Conservation (phyloP, 2,113 vertebrate genomes). For the Chiloscyllium plagiosum region DNA sequence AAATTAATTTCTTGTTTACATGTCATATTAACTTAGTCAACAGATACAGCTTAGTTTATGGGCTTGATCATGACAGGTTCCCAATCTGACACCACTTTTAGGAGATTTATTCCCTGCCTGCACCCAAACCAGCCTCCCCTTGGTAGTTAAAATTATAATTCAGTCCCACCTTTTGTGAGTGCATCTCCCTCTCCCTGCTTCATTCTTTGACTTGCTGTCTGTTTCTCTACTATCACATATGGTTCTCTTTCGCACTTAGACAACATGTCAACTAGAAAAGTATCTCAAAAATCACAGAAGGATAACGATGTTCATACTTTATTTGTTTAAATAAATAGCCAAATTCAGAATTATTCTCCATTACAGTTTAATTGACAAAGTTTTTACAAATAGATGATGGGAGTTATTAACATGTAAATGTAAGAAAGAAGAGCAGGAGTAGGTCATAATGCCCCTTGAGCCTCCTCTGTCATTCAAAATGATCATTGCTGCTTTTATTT, state of each 20-base stretch:
- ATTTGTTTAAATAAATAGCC: background rate
- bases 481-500: too few species aligned
- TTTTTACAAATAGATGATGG: background rate
- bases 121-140: too few species aligned
- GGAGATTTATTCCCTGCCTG: too few species aligned
- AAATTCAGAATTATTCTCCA: background rate
- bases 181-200: background rate
- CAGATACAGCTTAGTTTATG: too few species aligned
- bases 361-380: background rate
- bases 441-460: background rate
- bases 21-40: too few species aligned
- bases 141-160: too few species aligned
- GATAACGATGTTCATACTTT: background rate
- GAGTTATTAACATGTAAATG: background rate
- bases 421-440: background rate
- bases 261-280: background rate
- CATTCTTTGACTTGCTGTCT: background rate
- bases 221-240: background rate
- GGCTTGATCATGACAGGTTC: too few species aligned
- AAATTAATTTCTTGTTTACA: too few species aligned
- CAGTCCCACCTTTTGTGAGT: too few species aligned
- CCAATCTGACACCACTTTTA: too few species aligned
- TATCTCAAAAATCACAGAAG: background rate
- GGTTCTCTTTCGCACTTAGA: background rate
- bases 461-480: background rate